Conservation (phyloP, 2,113 vertebrate species). For the Spizaetus ornatus region DNA sequence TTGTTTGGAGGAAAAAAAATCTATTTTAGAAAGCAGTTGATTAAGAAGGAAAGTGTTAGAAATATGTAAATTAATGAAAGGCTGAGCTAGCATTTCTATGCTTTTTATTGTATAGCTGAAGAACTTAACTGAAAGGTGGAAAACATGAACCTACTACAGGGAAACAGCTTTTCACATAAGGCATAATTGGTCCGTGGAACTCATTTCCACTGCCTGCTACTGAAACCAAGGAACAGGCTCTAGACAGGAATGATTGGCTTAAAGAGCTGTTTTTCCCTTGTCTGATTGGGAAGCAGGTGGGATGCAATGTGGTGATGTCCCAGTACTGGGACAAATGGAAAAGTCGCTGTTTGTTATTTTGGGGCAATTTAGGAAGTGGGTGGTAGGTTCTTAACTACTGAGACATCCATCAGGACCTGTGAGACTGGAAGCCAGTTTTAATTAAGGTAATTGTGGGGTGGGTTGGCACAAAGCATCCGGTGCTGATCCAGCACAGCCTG, state of each 20-base stretch:
- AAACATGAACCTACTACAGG: neutral
- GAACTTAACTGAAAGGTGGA: neutral
- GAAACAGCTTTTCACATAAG: neutral
- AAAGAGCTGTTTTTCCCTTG: neutral
- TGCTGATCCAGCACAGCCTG: neutral
- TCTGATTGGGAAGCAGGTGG: neutral
- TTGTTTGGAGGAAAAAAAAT: rapidly evolving
- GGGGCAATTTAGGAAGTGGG: neutral
- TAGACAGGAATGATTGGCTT: neutral
- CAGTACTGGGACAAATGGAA: neutral
- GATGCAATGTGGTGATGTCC: neutral
- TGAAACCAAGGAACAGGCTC: neutral
- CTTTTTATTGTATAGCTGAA: neutral
- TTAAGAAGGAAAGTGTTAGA: neutral
- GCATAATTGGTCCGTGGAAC: neutral
- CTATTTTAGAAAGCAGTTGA: neutral
- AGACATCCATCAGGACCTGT: neutral
- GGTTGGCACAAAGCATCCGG: neutral
- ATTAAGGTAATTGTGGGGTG: neutral
- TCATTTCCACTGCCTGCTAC: neutral
- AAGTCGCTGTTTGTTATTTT: neutral
- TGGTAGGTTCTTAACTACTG: neutral
- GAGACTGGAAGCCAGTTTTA: neutral
- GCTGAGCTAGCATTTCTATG: neutral
- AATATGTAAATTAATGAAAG: neutral